Evolutionary conservation across 2,888 invertebrate species (phyloP), one percentile per base, ranked within the genome.

Genomic region (Sicus ferrugineus): DNA sequence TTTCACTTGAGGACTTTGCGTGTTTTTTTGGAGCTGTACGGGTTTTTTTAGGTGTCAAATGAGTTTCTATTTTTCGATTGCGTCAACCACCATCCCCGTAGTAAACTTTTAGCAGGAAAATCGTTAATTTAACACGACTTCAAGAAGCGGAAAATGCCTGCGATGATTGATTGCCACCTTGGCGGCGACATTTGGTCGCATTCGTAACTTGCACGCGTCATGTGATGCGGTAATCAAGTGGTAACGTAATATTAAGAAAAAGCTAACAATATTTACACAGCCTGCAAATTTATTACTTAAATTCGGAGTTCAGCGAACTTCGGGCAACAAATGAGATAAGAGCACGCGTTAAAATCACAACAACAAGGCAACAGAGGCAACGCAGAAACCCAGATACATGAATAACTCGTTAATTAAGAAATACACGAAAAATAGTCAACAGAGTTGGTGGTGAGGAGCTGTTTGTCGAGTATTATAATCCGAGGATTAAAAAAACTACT

Each of bases 271-370:
- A 58, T 9, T 46, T 46, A 14, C 34, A 46, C 11, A 46, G n/a
- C n/a, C 5, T 46, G n/a, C 46, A 46, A 46, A 46, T 5, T 3
- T 5, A 9, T 16, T 34, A 9, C 34, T 34, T 7, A 14, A 46
- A 46, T 46, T 46, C 26, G 26, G 19, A 62, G 62, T 62, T 62
- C 62, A 62, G 42, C 26, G 62, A 62, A 28, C 62, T 62, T 46
- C 23, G n/a, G 14, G 16, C 50, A 46, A 62, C 16, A 46, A 16
- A 16, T 38, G 28, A 62, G 62, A 62, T 62, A 26, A 62, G 30
- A 30, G n/a, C 58, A 58, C 30, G 58, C 28, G 19, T 31, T 14
- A 31, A 16, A 31, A n/a, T n/a, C n/a, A n/a, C n/a, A n/a, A n/a
- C n/a, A n/a, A n/a, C n/a, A n/a, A n/a, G n/a, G n/a, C n/a, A n/a